A percentile compares a stretch with the other conserved stretches of the same genome.
These are phyloP conservation scores for Hylaeus anthracinus DNA, from an alignment of 1,140 invertebrate species.

Conservation along the genomic window DNA sequence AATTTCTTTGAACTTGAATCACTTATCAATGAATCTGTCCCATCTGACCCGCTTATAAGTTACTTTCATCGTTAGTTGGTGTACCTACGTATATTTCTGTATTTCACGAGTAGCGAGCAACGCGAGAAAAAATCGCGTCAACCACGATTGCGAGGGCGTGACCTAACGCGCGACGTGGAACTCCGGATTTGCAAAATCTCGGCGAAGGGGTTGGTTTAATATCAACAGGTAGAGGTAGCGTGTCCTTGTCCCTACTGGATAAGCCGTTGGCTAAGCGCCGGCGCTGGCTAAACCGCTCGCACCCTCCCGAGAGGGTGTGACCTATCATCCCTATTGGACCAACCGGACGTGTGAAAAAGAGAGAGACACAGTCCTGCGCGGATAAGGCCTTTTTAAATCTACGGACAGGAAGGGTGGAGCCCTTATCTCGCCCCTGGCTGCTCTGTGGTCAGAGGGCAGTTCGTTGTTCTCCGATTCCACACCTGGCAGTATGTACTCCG, in stretches of 20 bases:
- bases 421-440: background rate
- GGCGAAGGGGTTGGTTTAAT: constrained; percentile 77
- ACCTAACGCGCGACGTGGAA: constrained; percentile 64
- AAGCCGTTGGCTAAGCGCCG: constrained; percentile 79
- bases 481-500: background rate
- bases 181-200: constrained; percentile 79
- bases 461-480: background rate
- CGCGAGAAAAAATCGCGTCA: no score
- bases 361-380: constrained; percentile 70
- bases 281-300: constrained; percentile 79
- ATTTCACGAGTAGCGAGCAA: no score
- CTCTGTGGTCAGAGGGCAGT: background rate
- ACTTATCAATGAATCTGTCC: no score
- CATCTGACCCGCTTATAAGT: no score
- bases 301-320: constrained; percentile 79
- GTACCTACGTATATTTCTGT: no score
- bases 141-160: constrained; percentile 69
- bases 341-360: constrained; percentile 75
- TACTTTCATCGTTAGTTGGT: no score
- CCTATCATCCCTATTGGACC: constrained; percentile 74
- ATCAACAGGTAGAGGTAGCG: constrained; percentile 78
- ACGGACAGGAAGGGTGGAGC: constrained; percentile 35
- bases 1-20: no score
- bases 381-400: constrained; percentile 63
- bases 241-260: constrained; percentile 75